These are phyloP conservation scores for Pogonognathellus flavescens DNA, from an alignment of 1,140 invertebrate genomes.

Conservation along the genomic window DNA sequence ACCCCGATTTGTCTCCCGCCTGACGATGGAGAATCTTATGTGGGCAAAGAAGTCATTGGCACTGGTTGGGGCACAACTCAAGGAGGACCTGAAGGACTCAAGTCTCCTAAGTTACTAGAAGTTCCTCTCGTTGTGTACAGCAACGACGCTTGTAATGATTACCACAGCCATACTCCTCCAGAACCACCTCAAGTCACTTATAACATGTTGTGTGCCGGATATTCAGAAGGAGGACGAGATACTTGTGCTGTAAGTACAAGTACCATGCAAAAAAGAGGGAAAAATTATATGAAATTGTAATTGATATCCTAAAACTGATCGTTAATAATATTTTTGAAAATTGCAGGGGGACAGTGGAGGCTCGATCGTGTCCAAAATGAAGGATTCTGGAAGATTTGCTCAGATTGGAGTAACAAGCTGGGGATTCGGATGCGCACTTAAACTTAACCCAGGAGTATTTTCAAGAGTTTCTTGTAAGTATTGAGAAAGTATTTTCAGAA, in stretches of 20 bases:
- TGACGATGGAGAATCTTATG: conserved; percentile 27
- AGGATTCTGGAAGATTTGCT: conserved; percentile 54
- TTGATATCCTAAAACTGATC: too few species aligned
- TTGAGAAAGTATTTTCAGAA: not conserved
- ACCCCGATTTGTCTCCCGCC: conserved; percentile 64
- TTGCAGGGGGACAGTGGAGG: conserved; percentile 62
- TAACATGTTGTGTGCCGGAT: conserved; percentile 66
- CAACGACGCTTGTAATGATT: conserved; percentile 63
- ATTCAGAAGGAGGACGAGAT: conserved; percentile 64
- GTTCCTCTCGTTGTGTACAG: conserved; percentile 58
- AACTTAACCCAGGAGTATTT: conserved; percentile 64
- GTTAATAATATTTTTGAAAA: too few species aligned
- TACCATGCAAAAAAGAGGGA: too few species aligned
- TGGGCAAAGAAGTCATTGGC: conserved; percentile 63
- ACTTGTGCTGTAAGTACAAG: conserved; percentile 64
- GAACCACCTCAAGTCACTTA: conserved; percentile 64
- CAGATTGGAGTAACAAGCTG: conserved; percentile 65
- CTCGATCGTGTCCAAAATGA: conserved; percentile 55
- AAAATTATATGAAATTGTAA: too few species aligned
- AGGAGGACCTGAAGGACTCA: conserved; percentile 56
- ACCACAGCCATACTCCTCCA: conserved; percentile 58
- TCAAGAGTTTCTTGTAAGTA: conserved; percentile 62
- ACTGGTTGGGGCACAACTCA: conserved; percentile 66
- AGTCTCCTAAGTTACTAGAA: conserved; percentile 63
- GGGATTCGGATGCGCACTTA: conserved; percentile 61